Evolutionary conservation across 1,140 invertebrate species (phyloP).

Genomic region (Tetramorium parvispinum): DNA sequence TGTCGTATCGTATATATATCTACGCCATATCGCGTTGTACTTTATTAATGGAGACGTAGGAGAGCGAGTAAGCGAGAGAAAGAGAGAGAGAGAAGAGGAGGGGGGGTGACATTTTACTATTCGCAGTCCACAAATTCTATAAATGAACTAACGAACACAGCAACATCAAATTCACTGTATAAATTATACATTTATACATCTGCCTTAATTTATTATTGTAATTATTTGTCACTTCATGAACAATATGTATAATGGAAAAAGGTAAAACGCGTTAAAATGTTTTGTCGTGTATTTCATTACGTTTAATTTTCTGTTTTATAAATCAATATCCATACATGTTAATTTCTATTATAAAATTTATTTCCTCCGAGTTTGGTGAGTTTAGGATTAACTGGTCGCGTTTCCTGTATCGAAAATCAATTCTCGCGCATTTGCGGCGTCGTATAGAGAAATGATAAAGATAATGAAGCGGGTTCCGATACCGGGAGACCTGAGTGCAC

Average conservation of each 20-base stretch:
- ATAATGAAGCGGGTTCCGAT: constrained; percentile 61
- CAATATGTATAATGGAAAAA: background rate
- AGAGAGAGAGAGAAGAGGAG: background rate
- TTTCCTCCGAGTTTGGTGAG: background rate
- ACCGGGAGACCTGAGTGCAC: constrained; percentile 5
- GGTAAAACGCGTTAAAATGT: background rate
- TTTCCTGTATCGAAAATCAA: constrained; percentile 46
- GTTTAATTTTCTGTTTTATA: background rate
- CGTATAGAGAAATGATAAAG: constrained; percentile 67
- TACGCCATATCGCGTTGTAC: too few species aligned
- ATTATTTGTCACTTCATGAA: constrained; percentile 9
- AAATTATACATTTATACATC: background rate
- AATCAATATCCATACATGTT: background rate
- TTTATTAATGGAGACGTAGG: constrained; percentile 16
- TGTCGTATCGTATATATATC: constrained; percentile 1
- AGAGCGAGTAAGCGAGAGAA: background rate
- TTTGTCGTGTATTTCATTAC: background rate
- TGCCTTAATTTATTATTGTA: background rate
- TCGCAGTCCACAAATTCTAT: background rate
- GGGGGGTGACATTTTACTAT: background rate
- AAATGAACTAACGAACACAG: background rate
- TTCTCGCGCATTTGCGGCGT: constrained; percentile 6
- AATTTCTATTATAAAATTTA: background rate
- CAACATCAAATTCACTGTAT: background rate
- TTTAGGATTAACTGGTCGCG: background rate